phyloP scores from a whole-genome alignment of 2,888 invertebrate genomes.

The Chouioia cunea region DNA sequence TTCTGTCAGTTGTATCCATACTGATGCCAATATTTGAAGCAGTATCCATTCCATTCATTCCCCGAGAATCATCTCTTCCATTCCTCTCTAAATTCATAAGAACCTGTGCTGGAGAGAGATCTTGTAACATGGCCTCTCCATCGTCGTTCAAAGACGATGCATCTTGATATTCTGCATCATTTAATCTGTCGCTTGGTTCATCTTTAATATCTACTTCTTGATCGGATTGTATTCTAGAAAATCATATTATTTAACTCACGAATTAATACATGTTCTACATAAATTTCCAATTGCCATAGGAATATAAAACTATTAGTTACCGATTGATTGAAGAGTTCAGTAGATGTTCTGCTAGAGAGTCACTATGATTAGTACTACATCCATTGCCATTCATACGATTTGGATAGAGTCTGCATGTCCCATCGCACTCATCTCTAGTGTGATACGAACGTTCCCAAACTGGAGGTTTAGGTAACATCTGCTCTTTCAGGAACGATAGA shows the following conservation, averaged over 20 bases:
- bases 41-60: constrained; percentile 51
- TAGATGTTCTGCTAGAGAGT: constrained; percentile 53
- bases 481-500: constrained; percentile 66
- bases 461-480: constrained; percentile 64
- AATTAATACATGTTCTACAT: not conserved
- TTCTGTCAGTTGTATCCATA: constrained; percentile 58
- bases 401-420: constrained; percentile 6
- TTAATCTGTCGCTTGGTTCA: constrained; percentile 53
- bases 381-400: constrained; percentile 43
- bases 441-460: constrained; percentile 59
- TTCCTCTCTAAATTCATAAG: constrained; percentile 48
- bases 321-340: constrained; percentile 47
- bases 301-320: constrained; percentile 9
- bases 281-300: not conserved
- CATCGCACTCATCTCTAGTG: constrained; percentile 34
- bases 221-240: constrained; percentile 12
- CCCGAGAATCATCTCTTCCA: constrained; percentile 22
- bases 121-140: constrained; percentile 62
- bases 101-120: constrained; percentile 60
- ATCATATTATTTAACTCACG: not conserved
- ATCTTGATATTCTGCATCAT: constrained; percentile 55
- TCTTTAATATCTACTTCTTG: constrained; percentile 51
- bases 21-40: constrained; percentile 56
- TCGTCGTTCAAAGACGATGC: constrained; percentile 47
- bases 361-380: constrained; percentile 37